Base-by-base conservation (phyloP, 37 sponge, comb jelly and placozoan species). In the Beroe forskalii region DNA sequence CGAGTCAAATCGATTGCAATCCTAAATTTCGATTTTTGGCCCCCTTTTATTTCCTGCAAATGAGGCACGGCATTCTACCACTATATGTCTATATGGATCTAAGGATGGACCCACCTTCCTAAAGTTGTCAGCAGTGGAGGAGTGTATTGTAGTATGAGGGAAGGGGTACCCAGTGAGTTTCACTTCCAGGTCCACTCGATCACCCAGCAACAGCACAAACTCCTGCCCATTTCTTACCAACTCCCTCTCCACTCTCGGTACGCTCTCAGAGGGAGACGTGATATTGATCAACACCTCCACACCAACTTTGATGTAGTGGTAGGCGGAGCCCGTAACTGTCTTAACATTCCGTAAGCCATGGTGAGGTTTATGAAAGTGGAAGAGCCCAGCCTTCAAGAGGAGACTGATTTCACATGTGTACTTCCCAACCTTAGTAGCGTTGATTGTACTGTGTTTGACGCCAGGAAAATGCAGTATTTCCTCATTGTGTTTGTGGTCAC, bases 341-440 rank as follows among this genome's bases (percentile, higher is more conserved):
- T 37, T 19, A 32, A 33, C 72, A 35, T 69, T 69, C 17, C 19
- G 27, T 2, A 69, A 37, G 14, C 38, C 4, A 32, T 17, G 1
- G 25, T 64, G 30, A 6, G 27, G 19, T 48, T 12, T 12, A n/a
- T n/a, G n/a, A 48, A 48, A 48, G 2, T 33, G 72, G 37, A 69
- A 35, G 19, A 69, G 35, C 2, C 72, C 72, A 32, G 72, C 37
- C 19, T 36, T 9, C 19, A 69, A 32, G 38, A 69, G 72, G 19
- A 69, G 35, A 14, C 32, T 69, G 37, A 69, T 19, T 69, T 36
- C 17, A 35, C 72, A 69, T 9, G 72, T 69, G 72, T 69, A 69
- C 32, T 69, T 69, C 12, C 72, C 72, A 0, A 69, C 38, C 4
- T 36, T 32, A 4, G 20, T 69, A 1, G 72, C 36, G 33, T 69